Evolutionary conservation across 2,113 vertebrate species (phyloP).

Genomic region (Struthidea cinerea): DNA sequence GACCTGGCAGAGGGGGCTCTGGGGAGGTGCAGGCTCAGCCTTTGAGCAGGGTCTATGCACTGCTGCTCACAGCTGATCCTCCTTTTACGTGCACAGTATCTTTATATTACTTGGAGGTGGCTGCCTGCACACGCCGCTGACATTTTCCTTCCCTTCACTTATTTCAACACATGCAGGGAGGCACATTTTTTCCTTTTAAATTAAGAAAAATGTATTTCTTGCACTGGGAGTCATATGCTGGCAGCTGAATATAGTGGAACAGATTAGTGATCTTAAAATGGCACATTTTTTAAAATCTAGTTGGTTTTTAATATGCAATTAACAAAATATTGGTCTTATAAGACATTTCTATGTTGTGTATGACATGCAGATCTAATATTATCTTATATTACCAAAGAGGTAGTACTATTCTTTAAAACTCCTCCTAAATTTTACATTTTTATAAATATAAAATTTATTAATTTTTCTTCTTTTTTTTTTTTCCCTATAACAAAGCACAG

Average conservation of each 20-base stretch:
- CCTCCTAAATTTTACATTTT: no score
- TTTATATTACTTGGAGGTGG: not conserved
- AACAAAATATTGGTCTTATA: not conserved
- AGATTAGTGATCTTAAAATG: not conserved
- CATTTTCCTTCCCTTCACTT: not conserved
- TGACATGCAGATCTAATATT: not conserved
- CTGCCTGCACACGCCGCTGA: not conserved
- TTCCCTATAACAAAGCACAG: not conserved
- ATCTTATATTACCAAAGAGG: not conserved
- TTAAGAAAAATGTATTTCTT: not conserved
- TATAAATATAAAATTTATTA: not conserved
- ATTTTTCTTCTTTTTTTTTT: not conserved
- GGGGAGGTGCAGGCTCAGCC: not conserved
- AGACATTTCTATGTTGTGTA: not conserved
- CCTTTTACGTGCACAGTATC: rapidly evolving
- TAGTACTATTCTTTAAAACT: not conserved
- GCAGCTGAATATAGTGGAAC: not conserved
- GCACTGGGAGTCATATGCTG: not conserved
- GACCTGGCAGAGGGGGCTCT: not conserved
- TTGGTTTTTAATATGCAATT: not conserved
- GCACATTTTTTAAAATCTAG: not conserved
- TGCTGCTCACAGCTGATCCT: not conserved
- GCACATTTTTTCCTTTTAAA: not conserved
- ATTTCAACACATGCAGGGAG: not conserved
- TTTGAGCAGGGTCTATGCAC: not conserved